These are phyloP conservation scores for Pteruthius melanotis DNA, from an alignment of 2,113 vertebrate species.

Conservation along the genomic window DNA sequence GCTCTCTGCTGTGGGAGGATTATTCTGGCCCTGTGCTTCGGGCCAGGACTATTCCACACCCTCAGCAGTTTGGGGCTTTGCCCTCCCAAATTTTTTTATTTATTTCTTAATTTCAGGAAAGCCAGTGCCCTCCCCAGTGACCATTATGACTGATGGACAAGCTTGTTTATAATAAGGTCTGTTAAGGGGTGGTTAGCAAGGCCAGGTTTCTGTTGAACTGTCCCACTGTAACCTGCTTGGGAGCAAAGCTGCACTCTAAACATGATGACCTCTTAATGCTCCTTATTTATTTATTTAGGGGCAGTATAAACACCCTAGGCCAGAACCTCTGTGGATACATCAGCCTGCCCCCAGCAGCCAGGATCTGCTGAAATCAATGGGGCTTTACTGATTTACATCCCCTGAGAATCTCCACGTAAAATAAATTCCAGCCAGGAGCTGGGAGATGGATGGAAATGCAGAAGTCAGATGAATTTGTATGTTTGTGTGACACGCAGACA, in stretches of 20 bases:
- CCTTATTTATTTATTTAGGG: conserved; percentile 58
- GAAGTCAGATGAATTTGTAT: neutral
- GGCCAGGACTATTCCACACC: neutral
- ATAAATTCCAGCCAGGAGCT: conserved; percentile 15
- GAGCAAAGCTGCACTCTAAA: conserved; percentile 11
- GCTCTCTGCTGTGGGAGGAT: neutral
- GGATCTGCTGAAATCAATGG: conserved; percentile 27
- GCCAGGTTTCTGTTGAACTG: conserved; percentile 11
- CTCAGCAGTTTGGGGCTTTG: neutral
- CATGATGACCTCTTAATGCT: conserved; percentile 39
- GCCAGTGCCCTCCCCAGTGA: neutral
- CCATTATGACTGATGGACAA: neutral
- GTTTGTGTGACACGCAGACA: neutral
- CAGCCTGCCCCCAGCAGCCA: neutral
- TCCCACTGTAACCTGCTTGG: conserved; percentile 36
- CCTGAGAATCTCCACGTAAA: neutral
- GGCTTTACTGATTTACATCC: conserved; percentile 31
- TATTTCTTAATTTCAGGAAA: neutral
- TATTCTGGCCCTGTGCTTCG: neutral
- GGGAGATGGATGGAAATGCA: neutral
- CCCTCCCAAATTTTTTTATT: neutral
- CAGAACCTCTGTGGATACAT: neutral
- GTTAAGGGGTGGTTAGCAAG: conserved; percentile 2
- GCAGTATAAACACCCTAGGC: conserved; percentile 16
- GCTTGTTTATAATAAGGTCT: neutral